phyloP scores from a whole-genome alignment of 2,888 invertebrate species.

The Yponomeuta evonymella region DNA sequence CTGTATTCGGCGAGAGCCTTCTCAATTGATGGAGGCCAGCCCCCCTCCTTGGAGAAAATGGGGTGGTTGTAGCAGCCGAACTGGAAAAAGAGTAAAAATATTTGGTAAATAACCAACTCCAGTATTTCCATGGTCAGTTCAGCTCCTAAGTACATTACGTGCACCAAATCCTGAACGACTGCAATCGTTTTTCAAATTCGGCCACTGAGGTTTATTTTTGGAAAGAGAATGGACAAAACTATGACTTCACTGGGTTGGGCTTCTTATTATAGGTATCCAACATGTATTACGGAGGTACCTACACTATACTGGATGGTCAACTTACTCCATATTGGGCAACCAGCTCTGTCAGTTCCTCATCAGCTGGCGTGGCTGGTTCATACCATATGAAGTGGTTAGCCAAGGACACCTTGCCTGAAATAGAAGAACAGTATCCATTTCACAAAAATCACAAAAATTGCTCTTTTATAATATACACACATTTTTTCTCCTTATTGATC shows the following conservation, averaged over 20 bases:
- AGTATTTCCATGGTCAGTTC: too few relatives aligned
- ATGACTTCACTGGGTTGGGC: too few relatives aligned
- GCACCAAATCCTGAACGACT: too few relatives aligned
- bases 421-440: conserved; percentile 13
- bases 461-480: too few relatives aligned
- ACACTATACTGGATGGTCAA: neutral
- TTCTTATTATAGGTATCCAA: too few relatives aligned
- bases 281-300: neutral
- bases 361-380: conserved; percentile 56
- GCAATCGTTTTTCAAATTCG: too few relatives aligned
- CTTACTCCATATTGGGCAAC: conserved; percentile 64
- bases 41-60: conserved; percentile 39
- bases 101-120: conserved; percentile 55
- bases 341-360: conserved; percentile 67
- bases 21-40: conserved; percentile 51
- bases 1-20: conserved; percentile 41
- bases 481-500: too few relatives aligned
- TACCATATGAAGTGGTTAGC: conserved; percentile 46
- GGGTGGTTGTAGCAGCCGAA: conserved; percentile 39
- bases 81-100: conserved; percentile 12
- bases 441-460: neutral
- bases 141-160: too few relatives aligned
- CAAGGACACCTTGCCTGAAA: conserved; percentile 19
- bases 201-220: too few relatives aligned
- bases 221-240: too few relatives aligned